phyloP scores from a whole-genome alignment of 2,113 vertebrate genomes.

The Lethenteron reissneri region DNA sequence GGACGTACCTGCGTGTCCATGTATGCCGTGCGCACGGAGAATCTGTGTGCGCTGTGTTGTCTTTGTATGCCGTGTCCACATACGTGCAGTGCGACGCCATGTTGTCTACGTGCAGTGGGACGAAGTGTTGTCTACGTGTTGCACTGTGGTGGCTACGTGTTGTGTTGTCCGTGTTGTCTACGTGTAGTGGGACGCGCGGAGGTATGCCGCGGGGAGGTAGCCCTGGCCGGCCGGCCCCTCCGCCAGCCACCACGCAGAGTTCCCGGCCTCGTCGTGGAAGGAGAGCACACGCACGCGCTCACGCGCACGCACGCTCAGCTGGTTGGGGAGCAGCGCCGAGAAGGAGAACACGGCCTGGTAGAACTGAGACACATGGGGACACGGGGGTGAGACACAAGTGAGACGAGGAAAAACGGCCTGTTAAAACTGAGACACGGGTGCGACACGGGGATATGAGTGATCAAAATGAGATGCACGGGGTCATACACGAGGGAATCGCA shows the following conservation, averaged over 20 bases:
- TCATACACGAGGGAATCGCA: too few relatives aligned
- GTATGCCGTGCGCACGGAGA: too few relatives aligned
- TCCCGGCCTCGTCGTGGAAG: constrained; percentile 78
- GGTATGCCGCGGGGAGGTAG: constrained; percentile 87
- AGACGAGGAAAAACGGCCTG: too few relatives aligned
- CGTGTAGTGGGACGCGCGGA: constrained; percentile 86
- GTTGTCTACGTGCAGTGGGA: too few relatives aligned
- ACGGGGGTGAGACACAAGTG: too few relatives aligned
- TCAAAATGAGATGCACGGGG: too few relatives aligned
- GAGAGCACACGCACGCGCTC: constrained; percentile 64
- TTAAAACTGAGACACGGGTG: too few relatives aligned
- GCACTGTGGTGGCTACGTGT: constrained; percentile 29
- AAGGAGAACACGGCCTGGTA: constrained; percentile 85
- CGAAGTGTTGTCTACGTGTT: constrained; percentile 29
- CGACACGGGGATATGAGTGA: too few relatives aligned
- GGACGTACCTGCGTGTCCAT: too few relatives aligned
- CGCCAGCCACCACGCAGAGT: constrained; percentile 85
- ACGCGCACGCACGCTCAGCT: constrained; percentile 67
- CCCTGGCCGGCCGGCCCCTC: constrained; percentile 48
- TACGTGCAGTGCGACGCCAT: too few relatives aligned
- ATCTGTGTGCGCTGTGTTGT: too few relatives aligned
- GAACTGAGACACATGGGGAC: constrained; percentile 26
- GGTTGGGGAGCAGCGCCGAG: constrained; percentile 63
- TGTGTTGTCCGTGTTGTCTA: constrained; percentile 27
- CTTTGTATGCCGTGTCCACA: too few relatives aligned